Conservation (phyloP, 2,113 vertebrate species). For the Zosterops pallidus region DNA sequence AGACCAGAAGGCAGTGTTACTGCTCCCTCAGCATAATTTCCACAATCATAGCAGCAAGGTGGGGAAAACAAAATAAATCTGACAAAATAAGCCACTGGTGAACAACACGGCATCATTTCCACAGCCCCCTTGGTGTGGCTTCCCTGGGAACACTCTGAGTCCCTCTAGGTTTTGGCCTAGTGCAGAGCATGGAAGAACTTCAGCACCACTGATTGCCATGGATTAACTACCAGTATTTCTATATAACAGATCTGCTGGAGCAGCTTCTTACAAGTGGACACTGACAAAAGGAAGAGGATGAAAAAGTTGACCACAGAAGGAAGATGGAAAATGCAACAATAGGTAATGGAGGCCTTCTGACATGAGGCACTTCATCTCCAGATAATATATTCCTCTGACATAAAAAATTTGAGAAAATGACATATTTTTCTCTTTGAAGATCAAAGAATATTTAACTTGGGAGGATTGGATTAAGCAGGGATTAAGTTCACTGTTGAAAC, state of each 20-base stretch:
- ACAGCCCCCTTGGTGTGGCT: neutral
- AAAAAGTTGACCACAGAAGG: neutral
- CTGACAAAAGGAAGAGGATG: neutral
- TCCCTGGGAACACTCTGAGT: neutral
- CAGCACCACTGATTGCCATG: neutral
- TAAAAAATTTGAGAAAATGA: constrained; percentile 22
- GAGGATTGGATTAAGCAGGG: constrained; percentile 33
- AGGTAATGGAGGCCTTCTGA: neutral
- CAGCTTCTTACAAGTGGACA: neutral
- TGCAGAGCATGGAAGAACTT: neutral
- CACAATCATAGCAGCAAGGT: neutral
- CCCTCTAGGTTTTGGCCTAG: neutral
- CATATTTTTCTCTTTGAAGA: constrained; percentile 19
- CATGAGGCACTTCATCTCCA: neutral
- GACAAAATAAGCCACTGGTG: neutral
- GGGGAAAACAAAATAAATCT: neutral
- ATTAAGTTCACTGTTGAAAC: constrained; percentile 42
- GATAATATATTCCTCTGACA: constrained; percentile 6
- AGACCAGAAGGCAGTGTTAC: neutral
- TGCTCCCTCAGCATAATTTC: neutral
- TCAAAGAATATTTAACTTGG: constrained; percentile 33
- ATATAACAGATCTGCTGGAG: neutral
- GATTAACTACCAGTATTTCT: neutral
- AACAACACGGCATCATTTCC: neutral
- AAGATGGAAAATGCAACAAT: neutral